phyloP scores from a whole-genome alignment of 1,140 invertebrate species.

The Eufriesea mexicana region DNA sequence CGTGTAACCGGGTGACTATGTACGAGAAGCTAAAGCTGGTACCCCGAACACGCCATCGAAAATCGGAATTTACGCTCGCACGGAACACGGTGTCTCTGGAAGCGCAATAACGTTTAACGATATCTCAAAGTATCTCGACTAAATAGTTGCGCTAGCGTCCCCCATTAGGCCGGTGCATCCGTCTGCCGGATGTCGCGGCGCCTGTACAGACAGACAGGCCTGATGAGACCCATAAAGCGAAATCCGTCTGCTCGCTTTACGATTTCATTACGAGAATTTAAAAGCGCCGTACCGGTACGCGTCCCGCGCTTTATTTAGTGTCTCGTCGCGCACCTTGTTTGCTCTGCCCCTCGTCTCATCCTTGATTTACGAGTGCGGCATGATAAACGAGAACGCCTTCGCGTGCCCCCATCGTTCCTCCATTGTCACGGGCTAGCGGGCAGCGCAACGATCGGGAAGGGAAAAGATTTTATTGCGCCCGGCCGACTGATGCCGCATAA shows the following conservation, averaged over 20 bases:
- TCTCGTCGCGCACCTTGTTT: constrained; percentile 19
- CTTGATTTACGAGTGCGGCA: constrained; percentile 23
- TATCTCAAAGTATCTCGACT: neutral
- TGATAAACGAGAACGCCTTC: constrained; percentile 33
- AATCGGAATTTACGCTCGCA: neutral
- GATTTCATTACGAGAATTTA: constrained; percentile 34
- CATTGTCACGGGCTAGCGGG: neutral
- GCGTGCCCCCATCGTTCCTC: constrained; percentile 16
- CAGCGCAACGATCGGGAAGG: neutral
- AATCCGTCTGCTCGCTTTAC: constrained; percentile 23
- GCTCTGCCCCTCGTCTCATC: constrained; percentile 13
- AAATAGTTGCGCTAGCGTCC: neutral
- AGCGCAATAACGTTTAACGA: neutral
- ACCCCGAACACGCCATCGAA: neutral
- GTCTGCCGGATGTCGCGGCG: constrained; percentile 13
- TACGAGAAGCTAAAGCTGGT: no score
- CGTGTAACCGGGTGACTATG: no score
- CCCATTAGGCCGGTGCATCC: neutral
- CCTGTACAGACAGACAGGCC: neutral
- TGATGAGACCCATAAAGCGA: constrained; percentile 19
- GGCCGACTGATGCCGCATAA: neutral
- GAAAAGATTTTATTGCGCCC: constrained; percentile 1
- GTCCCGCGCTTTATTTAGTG: neutral
- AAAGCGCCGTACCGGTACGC: neutral
- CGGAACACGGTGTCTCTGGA: neutral